A percentile compares a stretch with the other conserved stretches of the same genome.
Conservation (phyloP, 2,888 invertebrate species). For the Ferdinandea cuprea region DNA sequence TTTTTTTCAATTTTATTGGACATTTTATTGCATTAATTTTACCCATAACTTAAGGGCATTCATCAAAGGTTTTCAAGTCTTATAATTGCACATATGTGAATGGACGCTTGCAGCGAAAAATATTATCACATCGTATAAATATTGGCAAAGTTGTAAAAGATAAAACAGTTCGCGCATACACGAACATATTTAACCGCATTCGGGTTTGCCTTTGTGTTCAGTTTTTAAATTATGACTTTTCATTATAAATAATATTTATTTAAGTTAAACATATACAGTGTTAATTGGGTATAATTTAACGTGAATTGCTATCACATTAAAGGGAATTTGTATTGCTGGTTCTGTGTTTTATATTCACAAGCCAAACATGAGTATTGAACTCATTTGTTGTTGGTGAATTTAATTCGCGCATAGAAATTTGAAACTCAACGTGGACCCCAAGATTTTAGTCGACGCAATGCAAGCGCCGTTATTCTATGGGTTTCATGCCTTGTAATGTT, state of each 20-base stretch:
- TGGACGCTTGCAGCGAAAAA: constrained; percentile 6
- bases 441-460: no score
- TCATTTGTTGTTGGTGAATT: no score
- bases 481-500: no score
- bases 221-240: constrained; percentile 53
- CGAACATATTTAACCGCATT: constrained; percentile 45
- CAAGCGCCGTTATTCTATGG: no score
- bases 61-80: constrained; percentile 40
- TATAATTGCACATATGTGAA: constrained; percentile 9
- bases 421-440: no score
- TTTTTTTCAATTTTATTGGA: constrained; percentile 20
- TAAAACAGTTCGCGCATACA: constrained; percentile 34
- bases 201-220: constrained; percentile 45
- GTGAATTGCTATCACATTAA: constrained; percentile 22
- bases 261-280: constrained; percentile 21
- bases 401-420: no score
- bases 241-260: constrained; percentile 33
- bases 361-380: no score
- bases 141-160: constrained; percentile 33
- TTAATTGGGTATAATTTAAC: constrained; percentile 15
- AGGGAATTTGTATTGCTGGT: not conserved
- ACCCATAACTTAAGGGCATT: constrained; percentile 47
- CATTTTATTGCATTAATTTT: constrained; percentile 50
- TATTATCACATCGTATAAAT: constrained; percentile 43
- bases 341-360: not conserved